phyloP scores from a whole-genome alignment of 2,888 invertebrate genomes.

The Pyrrhia umbra region DNA sequence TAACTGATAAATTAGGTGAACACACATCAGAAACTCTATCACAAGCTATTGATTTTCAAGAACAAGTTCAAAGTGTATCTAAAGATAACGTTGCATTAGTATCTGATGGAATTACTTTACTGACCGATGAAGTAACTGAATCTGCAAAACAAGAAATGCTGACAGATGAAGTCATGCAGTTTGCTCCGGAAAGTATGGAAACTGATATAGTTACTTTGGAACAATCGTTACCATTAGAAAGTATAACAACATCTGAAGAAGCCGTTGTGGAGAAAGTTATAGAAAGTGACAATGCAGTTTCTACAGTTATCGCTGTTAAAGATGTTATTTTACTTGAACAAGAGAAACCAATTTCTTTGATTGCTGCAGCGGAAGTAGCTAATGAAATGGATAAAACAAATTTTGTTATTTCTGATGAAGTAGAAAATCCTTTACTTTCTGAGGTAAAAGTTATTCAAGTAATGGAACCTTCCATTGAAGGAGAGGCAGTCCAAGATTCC shows the following conservation, averaged over 20 bases:
- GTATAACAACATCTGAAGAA: neutral
- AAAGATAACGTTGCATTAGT: neutral
- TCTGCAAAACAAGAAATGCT: too few relatives aligned
- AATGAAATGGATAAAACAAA: neutral
- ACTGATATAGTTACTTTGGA: neutral
- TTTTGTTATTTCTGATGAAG: slow-evolving; percentile 3
- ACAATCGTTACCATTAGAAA: neutral
- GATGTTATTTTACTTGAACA: neutral
- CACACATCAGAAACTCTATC: neutral
- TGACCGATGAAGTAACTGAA: too few relatives aligned
- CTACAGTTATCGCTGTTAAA: neutral
- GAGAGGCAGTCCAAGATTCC: neutral
- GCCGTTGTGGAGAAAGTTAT: neutral
- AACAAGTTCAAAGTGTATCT: neutral
- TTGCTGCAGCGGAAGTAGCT: neutral
- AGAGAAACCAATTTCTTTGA: neutral
- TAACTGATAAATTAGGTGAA: neutral
- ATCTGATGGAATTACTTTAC: too few relatives aligned
- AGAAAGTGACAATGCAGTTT: neutral
- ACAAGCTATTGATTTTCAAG: neutral
- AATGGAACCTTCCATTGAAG: neutral
- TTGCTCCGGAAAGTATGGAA: neutral
- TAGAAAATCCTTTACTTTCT: neutral
- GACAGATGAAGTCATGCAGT: neutral
- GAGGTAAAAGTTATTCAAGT: slow-evolving; percentile 2